Evolutionary conservation across 1,140 invertebrate species (phyloP).

Genomic region (Lepidurus packardi): DNA sequence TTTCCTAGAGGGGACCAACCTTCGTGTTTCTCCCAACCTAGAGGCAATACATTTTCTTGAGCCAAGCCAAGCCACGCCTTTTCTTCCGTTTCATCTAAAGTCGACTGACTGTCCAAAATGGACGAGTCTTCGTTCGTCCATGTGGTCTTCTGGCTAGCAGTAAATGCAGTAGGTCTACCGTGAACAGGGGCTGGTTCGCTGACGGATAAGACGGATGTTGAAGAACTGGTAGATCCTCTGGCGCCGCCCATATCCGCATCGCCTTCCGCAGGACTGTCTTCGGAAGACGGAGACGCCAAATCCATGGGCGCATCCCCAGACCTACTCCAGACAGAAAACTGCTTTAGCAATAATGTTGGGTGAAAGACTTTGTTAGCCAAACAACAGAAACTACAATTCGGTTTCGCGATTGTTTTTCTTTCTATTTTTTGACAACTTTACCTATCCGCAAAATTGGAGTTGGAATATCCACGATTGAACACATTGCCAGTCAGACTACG

Average conservation of each 20-base stretch:
- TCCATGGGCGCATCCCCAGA: constrained; percentile 2
- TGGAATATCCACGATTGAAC: background rate
- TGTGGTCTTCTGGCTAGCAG: background rate
- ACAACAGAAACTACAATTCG: too few relatives aligned
- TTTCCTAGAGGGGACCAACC: constrained; percentile 50
- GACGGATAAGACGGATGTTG: background rate
- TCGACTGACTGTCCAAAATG: background rate
- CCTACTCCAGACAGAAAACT: background rate
- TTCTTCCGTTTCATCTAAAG: background rate
- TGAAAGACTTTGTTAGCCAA: too few relatives aligned
- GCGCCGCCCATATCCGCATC: constrained; percentile 10
- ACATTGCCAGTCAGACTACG: background rate
- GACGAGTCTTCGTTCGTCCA: background rate
- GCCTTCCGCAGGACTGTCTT: constrained; percentile 3
- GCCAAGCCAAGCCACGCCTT: constrained; percentile 24
- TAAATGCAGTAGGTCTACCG: background rate
- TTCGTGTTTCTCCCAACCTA: constrained; percentile 90
- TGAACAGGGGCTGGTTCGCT: background rate
- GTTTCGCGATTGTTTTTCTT: background rate
- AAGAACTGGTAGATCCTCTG: background rate
- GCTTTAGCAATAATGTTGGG: background rate
- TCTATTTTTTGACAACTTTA: background rate
- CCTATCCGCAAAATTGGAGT: background rate
- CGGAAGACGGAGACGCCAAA: constrained; percentile 6
- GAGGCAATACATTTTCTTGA: constrained; percentile 53